Evolutionary conservation across 1,140 invertebrate species (phyloP).

Genomic region (Caenorhabditis tropicalis): DNA sequence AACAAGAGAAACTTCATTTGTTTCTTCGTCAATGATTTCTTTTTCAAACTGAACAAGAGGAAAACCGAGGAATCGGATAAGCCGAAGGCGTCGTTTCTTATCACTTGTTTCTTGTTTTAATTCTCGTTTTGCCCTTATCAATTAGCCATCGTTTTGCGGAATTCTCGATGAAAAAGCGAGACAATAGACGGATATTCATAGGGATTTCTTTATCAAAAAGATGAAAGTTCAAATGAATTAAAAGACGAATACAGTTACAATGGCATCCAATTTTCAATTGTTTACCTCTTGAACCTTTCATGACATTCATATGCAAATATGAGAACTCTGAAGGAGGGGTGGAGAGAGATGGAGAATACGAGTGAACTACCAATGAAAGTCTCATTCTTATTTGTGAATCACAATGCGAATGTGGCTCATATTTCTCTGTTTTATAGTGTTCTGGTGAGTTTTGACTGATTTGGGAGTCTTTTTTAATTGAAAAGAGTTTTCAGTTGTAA

Average conservation of each 20-base stretch:
- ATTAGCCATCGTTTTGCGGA: slow-evolving; percentile 12
- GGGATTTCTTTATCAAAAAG: neutral
- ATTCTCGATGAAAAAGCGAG: slow-evolving; percentile 16
- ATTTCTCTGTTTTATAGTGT: neutral
- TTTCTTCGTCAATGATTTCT: neutral
- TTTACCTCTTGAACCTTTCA: neutral
- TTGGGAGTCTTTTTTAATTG: too few species aligned
- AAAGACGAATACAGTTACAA: neutral
- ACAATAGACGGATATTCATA: neutral
- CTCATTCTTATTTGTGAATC: too few species aligned
- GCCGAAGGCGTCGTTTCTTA: slow-evolving; percentile 29
- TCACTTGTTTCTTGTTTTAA: neutral
- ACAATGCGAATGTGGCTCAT: neutral
- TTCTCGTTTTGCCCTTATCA: slow-evolving; percentile 39
- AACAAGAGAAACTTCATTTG: slow-evolving; percentile 25
- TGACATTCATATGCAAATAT: slow-evolving; percentile 11
- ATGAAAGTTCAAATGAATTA: slow-evolving; percentile 5
- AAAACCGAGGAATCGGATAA: neutral
- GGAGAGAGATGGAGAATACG: neutral
- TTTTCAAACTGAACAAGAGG: neutral
- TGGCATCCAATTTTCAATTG: neutral
- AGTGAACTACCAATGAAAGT: neutral
- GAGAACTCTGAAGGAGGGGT: neutral
- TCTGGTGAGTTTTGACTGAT: neutral
- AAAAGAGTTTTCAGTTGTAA: neutral